Evolutionary conservation across 1,140 invertebrate genomes (phyloP).

Genomic region (Schlechtendalia chinensis): DNA sequence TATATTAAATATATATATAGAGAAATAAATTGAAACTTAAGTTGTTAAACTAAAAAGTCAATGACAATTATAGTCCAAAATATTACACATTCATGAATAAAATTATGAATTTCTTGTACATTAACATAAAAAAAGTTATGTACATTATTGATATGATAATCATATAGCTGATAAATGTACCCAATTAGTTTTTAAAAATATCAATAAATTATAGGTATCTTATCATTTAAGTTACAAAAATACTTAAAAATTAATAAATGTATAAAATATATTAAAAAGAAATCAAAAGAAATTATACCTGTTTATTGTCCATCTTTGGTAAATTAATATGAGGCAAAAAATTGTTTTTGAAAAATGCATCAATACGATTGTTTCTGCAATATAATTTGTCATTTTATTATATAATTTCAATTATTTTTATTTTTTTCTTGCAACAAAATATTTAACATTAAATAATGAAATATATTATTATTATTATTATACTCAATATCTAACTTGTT

Average conservation of each 20-base stretch:
- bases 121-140: too few relatives aligned
- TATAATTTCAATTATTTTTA: not conserved
- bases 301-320: not conserved
- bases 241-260: too few relatives aligned
- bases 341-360: constrained; percentile 4
- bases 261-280: too few relatives aligned
- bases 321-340: not conserved
- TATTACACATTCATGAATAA: too few relatives aligned
- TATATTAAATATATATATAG: not conserved
- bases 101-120: not conserved
- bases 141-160: not conserved
- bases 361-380: constrained; percentile 19
- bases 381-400: not conserved
- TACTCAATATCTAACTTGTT: constrained; percentile 10
- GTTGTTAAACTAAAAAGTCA: not conserved
- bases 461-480: not conserved
- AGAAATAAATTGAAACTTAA: not conserved
- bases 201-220: too few relatives aligned
- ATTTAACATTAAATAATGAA: too few relatives aligned
- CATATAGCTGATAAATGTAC: too few relatives aligned
- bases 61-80: not conserved
- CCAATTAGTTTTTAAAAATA: too few relatives aligned
- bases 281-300: too few relatives aligned
- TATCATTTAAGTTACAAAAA: too few relatives aligned
- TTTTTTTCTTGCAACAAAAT: too few relatives aligned